These are phyloP conservation scores for Albula goreensis DNA, from an alignment of 2,113 vertebrate genomes.

Conservation along the genomic window DNA sequence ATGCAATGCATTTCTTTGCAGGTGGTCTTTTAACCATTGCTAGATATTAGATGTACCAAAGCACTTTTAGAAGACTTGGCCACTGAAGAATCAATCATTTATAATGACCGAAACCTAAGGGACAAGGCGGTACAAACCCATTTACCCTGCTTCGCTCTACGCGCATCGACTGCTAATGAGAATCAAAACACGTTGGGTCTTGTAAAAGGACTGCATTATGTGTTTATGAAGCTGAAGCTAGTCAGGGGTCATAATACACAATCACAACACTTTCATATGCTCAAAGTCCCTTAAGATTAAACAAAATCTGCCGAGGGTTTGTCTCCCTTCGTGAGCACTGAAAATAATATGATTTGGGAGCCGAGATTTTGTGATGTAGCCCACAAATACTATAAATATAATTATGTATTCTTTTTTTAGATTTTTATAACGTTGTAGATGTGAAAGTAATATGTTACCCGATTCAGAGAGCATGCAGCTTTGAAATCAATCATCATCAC, in stretches of 20 bases:
- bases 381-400: neutral
- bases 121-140: neutral
- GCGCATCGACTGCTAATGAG: slow-evolving; percentile 1
- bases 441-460: neutral
- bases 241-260: neutral
- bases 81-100: neutral
- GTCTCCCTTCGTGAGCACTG: neutral
- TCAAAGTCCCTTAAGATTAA: neutral
- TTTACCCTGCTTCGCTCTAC: neutral
- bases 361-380: neutral
- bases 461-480: neutral
- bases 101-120: neutral
- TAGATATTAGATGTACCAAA: neutral
- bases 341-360: neutral
- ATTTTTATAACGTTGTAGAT: neutral
- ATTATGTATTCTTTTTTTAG: neutral
- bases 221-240: neutral
- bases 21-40: neutral
- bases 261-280: neutral
- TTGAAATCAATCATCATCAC: neutral
- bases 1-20: neutral
- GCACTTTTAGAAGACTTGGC: neutral
- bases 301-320: neutral
- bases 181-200: neutral
- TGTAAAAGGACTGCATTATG: neutral